A percentile compares a stretch with the other conserved stretches of the same genome.
Evolutionary conservation across 1,140 invertebrate genomes (phyloP).

Genomic region (Cryptotermes secundus): DNA sequence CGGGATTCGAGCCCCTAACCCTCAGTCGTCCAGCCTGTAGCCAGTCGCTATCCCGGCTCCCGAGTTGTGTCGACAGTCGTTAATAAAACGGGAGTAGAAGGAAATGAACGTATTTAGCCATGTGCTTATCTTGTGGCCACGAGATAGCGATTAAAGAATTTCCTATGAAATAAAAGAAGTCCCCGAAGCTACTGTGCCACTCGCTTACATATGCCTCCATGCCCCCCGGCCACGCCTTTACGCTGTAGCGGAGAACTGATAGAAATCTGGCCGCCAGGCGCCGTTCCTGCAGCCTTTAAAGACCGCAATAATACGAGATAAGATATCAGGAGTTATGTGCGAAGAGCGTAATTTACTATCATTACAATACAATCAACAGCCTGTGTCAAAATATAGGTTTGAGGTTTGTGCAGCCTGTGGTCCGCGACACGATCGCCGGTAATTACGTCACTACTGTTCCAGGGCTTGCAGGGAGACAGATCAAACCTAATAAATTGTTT

Average conservation of each 20-base stretch:
- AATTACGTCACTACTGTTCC: too few species aligned
- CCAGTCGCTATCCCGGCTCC: too few species aligned
- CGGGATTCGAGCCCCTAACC: too few species aligned
- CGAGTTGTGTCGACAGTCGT: too few species aligned
- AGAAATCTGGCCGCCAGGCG: not conserved
- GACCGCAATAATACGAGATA: not conserved
- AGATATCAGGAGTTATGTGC: not conserved
- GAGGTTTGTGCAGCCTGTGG: too few species aligned
- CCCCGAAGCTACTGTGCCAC: not conserved
- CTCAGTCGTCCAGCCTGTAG: too few species aligned
- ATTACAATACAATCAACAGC: slow-evolving; percentile 19
- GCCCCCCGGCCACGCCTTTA: not conserved
- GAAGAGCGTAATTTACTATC: slow-evolving; percentile 7
- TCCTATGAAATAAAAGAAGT: not conserved
- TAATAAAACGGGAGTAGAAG: not conserved
- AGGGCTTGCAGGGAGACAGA: too few species aligned
- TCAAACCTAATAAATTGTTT: too few species aligned
- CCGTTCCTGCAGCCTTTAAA: not conserved
- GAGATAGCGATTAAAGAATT: not conserved
- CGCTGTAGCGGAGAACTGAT: not conserved
- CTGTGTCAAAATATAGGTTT: slow-evolving; percentile 3
- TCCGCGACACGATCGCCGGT: too few species aligned
- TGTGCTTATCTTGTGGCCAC: not conserved
- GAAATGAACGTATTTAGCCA: not conserved
- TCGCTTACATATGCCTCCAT: not conserved